These are phyloP conservation scores for Enteromius thamalakanensis DNA, from an alignment of 2,797 vertebrate genomes.

Conservation along the genomic window DNA sequence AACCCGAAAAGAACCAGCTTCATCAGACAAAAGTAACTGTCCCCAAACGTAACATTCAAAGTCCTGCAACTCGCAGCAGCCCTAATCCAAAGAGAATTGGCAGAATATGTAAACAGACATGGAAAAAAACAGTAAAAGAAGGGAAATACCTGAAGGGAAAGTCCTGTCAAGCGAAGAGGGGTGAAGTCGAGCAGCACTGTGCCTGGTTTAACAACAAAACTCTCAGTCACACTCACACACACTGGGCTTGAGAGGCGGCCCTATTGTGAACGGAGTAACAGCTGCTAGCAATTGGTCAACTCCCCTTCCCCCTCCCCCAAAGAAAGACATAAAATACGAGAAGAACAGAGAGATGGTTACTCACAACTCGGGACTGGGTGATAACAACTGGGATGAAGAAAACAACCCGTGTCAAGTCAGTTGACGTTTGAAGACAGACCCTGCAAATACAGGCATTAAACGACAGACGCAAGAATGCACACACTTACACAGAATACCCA, in stretches of 20 bases:
- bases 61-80: neutral
- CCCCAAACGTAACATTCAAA: neutral
- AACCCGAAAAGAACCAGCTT: neutral
- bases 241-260: slow-evolving; percentile 61
- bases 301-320: slow-evolving; percentile 46
- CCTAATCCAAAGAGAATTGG: neutral
- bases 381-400: slow-evolving; percentile 3
- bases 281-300: slow-evolving; percentile 73
- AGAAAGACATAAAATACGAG: neutral
- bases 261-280: slow-evolving; percentile 74
- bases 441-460: neutral
- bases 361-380: neutral
- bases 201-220: slow-evolving; percentile 16
- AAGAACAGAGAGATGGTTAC: neutral
- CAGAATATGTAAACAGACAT: neutral
- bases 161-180: slow-evolving; percentile 36
- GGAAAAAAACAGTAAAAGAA: neutral
- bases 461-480: neutral
- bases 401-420: neutral
- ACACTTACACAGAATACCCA: neutral
- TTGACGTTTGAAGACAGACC: neutral
- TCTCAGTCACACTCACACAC: slow-evolving; percentile 23
- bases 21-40: slow-evolving; percentile 8
- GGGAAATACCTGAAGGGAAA: slow-evolving; percentile 39
- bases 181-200: neutral